Percentiles rank a stretch among this genome's conserved stretches.
phyloP scores from a whole-genome alignment of 1,140 invertebrate genomes.

The Macrocentrus cingulum region DNA sequence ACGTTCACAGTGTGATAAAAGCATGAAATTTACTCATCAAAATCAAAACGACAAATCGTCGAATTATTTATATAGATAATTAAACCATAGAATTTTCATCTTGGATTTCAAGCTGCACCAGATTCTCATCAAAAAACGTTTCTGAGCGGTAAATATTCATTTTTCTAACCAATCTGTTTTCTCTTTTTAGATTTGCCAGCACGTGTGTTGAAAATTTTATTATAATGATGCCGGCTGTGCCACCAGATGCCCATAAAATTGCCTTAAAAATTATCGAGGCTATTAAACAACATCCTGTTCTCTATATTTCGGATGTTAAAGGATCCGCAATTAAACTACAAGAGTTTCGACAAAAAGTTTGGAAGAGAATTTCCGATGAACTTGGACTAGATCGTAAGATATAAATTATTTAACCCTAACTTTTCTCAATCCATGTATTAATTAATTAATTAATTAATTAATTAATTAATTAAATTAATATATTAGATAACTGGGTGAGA shows the following conservation, averaged over 20 bases:
- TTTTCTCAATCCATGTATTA: too few relatives aligned
- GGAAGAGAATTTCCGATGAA: conserved; percentile 52
- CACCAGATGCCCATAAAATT: conserved; percentile 50
- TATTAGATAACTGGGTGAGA: conserved; percentile 50
- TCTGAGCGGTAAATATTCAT: not conserved
- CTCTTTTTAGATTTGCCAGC: not conserved
- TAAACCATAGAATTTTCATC: too few relatives aligned
- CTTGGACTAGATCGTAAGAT: conserved; percentile 50
- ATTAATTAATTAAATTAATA: too few relatives aligned
- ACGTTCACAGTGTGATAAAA: too few relatives aligned
- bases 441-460: too few relatives aligned
- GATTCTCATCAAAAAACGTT: not conserved
- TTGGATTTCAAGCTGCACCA: too few relatives aligned
- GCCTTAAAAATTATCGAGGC: conserved; percentile 53
- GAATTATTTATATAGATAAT: too few relatives aligned
- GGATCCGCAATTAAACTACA: conserved; percentile 46
- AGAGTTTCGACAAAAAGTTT: conserved; percentile 55
- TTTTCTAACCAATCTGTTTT: not conserved
- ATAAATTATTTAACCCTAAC: conserved; percentile 9
- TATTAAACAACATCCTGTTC: conserved; percentile 51
- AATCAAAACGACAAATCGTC: too few relatives aligned
- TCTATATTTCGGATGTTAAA: conserved; percentile 52
- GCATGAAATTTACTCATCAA: too few relatives aligned
- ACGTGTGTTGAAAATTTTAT: not conserved
- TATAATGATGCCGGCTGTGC: conserved; percentile 39